A percentile compares a stretch with the other conserved stretches of the same genome.
Conservation (phyloP, 2,797 vertebrate species). For the Hemibagrus guttatus region DNA sequence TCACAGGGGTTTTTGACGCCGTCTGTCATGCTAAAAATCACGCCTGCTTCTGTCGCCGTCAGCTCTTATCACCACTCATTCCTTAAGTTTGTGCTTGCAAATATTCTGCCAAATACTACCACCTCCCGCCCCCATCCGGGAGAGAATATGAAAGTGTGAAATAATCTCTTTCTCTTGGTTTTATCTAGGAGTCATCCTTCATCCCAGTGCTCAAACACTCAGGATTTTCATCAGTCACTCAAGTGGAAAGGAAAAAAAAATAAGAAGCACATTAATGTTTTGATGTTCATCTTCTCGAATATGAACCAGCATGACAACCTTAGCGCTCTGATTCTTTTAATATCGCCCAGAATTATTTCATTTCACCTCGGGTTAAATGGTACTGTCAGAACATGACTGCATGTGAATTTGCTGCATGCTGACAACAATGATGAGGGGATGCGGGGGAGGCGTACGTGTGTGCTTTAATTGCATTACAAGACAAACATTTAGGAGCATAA, state of each 20-base stretch:
- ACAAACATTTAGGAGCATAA: slow-evolving; percentile 80
- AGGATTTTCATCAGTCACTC: slow-evolving; percentile 73
- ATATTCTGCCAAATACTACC: slow-evolving; percentile 79
- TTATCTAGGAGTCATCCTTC: slow-evolving; percentile 81
- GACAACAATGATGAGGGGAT: slow-evolving; percentile 75
- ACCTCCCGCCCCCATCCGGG: slow-evolving; percentile 74
- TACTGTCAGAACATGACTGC: slow-evolving; percentile 72
- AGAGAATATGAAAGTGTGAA: slow-evolving; percentile 77
- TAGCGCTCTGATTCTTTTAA: slow-evolving; percentile 72
- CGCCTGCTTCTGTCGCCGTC: slow-evolving; percentile 78
- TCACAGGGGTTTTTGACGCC: slow-evolving; percentile 79
- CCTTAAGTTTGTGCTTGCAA: slow-evolving; percentile 79
- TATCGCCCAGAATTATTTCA: slow-evolving; percentile 74
- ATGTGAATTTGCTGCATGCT: slow-evolving; percentile 77
- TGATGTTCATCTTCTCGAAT: slow-evolving; percentile 77
- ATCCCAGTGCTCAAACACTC: slow-evolving; percentile 74
- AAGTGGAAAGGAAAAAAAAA: slow-evolving; percentile 60
- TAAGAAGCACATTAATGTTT: slow-evolving; percentile 80
- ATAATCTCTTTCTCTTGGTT: slow-evolving; percentile 75
- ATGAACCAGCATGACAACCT: slow-evolving; percentile 71
- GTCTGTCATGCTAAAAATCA: slow-evolving; percentile 79
- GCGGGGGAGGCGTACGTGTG: slow-evolving; percentile 77
- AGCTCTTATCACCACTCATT: slow-evolving; percentile 81
- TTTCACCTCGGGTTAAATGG: slow-evolving; percentile 78
- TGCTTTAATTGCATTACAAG: slow-evolving; percentile 85